Conservation (phyloP, 1,140 invertebrate genomes). For the Tachypleus tridentatus region DNA sequence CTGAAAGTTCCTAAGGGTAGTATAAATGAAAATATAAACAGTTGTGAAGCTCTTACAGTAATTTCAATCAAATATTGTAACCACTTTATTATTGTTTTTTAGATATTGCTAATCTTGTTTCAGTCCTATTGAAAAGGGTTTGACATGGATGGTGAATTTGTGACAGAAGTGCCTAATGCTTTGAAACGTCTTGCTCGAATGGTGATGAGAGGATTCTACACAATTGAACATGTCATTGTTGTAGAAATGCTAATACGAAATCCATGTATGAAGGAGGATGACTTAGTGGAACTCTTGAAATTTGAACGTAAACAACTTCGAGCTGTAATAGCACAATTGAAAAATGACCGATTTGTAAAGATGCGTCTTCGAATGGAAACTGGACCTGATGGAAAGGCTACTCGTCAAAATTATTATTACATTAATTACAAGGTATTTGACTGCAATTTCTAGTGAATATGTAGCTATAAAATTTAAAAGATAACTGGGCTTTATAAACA, state of each 20-base stretch:
- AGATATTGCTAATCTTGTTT: too few relatives aligned
- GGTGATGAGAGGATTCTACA: conserved; percentile 84
- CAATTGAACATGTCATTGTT: conserved; percentile 82
- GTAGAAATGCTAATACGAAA: conserved; percentile 90
- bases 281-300: conserved; percentile 81
- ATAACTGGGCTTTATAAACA: neutral
- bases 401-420: conserved; percentile 95
- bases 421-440: conserved; percentile 76
- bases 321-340: conserved; percentile 66
- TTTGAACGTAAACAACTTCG: conserved; percentile 91
- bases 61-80: too few relatives aligned
- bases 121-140: too few relatives aligned
- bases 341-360: conserved; percentile 91
- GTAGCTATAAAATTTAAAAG: neutral
- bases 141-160: neutral
- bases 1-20: too few relatives aligned
- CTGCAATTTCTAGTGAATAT: neutral
- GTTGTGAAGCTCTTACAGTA: too few relatives aligned
- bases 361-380: conserved; percentile 87
- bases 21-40: too few relatives aligned
- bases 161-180: conserved; percentile 77
- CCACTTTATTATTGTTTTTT: too few relatives aligned
- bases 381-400: conserved; percentile 85
- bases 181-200: conserved; percentile 80
- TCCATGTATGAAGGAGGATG: conserved; percentile 95